Conservation (phyloP, 2,797 vertebrate species). For the Hybognathus amarus region DNA sequence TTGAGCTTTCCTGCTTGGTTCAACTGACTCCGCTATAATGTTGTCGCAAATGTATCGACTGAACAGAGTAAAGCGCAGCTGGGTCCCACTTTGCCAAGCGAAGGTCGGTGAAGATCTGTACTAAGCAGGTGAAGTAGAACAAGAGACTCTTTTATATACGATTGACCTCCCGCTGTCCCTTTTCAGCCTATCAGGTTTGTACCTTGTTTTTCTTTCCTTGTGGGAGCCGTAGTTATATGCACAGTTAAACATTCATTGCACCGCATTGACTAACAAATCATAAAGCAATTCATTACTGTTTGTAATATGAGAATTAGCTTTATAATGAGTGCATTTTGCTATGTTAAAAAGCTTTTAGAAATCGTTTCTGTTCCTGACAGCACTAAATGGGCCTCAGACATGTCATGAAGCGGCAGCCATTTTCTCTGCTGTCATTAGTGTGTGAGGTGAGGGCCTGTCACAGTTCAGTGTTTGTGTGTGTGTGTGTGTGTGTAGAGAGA, state of each 20-base stretch:
- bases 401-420: constrained; percentile 41
- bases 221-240: constrained; percentile 20
- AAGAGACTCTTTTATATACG: constrained; percentile 17
- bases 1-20: neutral
- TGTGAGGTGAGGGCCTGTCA: constrained; percentile 49
- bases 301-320: constrained; percentile 44
- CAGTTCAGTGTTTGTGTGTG: constrained; percentile 36
- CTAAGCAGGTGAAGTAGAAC: constrained; percentile 18
- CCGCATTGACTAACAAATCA: constrained; percentile 44
- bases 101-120: constrained; percentile 13
- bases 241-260: constrained; percentile 25
- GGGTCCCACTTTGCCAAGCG: constrained; percentile 4
- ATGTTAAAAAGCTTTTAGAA: constrained; percentile 43
- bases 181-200: constrained; percentile 14
- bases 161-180: constrained; percentile 18
- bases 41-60: constrained; percentile 21
- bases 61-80: neutral
- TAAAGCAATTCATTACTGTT: constrained; percentile 48
- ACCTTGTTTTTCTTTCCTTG: constrained; percentile 11
- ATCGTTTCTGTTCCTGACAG: constrained; percentile 44
- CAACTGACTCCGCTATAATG: neutral
- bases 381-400: constrained; percentile 39
- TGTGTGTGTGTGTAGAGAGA: neutral
- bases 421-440: constrained; percentile 48
- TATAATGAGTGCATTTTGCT: constrained; percentile 39